Percentiles rank a stretch among this genome's conserved stretches.
Evolutionary conservation across 1,140 invertebrate species (phyloP).

Genomic region (Brachionus angularis): DNA sequence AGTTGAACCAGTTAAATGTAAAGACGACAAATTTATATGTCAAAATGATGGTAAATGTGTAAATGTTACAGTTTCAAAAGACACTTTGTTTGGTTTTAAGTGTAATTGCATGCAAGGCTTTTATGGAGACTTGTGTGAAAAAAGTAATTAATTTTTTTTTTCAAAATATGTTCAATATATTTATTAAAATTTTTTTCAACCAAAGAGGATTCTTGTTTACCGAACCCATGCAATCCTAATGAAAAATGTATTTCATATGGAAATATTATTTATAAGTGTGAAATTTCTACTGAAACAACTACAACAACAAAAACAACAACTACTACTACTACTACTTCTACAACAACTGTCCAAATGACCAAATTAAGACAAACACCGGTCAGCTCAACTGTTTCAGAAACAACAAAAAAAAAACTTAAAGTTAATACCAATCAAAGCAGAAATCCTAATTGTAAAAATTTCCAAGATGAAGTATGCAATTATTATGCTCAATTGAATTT

Average conservation of each 20-base stretch:
- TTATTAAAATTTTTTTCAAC: no score
- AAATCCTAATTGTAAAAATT: slow-evolving; percentile 1
- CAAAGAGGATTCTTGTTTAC: slow-evolving; percentile 23
- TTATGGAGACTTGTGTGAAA: slow-evolving; percentile 13
- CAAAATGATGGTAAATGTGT: slow-evolving; percentile 24
- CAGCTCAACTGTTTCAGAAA: background rate
- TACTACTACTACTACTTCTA: background rate
- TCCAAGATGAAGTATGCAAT: slow-evolving; percentile 23
- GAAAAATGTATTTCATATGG: slow-evolving; percentile 15
- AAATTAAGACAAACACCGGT: no score
- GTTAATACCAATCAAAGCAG: background rate
- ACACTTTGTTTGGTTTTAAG: slow-evolving; percentile 1
- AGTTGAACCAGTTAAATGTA: background rate
- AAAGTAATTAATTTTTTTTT: no score
- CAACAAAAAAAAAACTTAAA: background rate
- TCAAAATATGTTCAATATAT: no score
- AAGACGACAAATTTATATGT: background rate
- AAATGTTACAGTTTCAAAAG: background rate
- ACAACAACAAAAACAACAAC: background rate
- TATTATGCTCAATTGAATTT: slow-evolving; percentile 14
- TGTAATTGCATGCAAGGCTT: background rate
- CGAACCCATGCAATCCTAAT: background rate
- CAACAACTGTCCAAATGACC: no score
- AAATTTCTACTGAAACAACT: background rate
- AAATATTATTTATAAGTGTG: slow-evolving; percentile 30